Percentiles rank a stretch among this genome's conserved stretches.
These are phyloP conservation scores for Perognathus longimembris DNA, from an alignment of 2,113 vertebrate species.

Conservation along the genomic window DNA sequence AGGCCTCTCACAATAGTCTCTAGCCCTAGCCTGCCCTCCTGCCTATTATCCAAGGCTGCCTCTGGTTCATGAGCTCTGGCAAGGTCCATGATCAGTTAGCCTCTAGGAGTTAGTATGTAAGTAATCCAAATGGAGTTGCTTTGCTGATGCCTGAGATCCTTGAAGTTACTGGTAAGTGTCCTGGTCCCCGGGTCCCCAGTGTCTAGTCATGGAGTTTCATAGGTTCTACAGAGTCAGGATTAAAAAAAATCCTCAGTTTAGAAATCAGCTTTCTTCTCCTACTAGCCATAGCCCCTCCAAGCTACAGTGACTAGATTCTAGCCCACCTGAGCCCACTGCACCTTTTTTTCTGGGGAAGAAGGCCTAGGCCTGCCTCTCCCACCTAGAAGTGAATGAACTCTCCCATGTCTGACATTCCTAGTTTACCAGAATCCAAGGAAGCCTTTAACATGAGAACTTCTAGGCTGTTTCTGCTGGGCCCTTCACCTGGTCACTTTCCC, in stretches of 20 bases:
- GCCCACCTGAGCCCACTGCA: no score
- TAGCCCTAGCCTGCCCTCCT: neutral
- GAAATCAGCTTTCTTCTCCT: neutral
- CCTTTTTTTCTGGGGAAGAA: neutral
- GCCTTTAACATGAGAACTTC: neutral
- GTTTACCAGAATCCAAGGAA: neutral
- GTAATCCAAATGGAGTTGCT: neutral
- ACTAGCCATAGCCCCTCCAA: fast-evolving
- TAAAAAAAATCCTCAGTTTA: neutral
- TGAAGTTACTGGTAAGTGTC: neutral
- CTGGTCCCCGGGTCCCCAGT: neutral
- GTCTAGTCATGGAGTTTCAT: neutral
- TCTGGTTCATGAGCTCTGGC: neutral
- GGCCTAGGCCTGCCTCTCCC: neutral
- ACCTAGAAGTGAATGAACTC: neutral
- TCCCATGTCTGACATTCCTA: neutral
- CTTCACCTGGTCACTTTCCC: neutral
- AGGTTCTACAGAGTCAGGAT: neutral
- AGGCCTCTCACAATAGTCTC: neutral
- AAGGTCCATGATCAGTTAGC: neutral
- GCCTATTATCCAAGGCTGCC: neutral
- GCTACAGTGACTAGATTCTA: no score
- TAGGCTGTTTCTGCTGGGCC: neutral
- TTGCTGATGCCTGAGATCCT: neutral
- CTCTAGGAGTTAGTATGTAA: neutral